phyloP scores from a whole-genome alignment of 2,113 vertebrate genomes.

The Atractosteus spatula region DNA sequence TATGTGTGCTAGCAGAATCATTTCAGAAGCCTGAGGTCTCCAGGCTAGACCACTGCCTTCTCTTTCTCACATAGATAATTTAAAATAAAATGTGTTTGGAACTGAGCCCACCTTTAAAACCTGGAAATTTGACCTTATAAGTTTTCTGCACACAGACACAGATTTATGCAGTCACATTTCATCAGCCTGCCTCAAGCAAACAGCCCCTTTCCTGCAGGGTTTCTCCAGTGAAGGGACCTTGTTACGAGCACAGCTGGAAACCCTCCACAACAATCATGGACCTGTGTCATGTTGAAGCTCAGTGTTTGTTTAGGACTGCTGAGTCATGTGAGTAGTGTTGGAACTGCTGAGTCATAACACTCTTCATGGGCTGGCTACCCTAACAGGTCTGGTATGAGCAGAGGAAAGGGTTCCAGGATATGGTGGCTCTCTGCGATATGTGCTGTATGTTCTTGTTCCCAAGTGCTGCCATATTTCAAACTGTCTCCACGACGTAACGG shows the following conservation, averaged over 20 bases:
- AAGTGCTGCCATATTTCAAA: too few species aligned
- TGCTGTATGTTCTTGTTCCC: too few species aligned
- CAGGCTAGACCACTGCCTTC: too few species aligned
- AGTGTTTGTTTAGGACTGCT: slow-evolving; percentile 66
- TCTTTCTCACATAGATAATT: too few species aligned
- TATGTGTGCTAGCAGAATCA: too few species aligned
- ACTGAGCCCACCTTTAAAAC: too few species aligned
- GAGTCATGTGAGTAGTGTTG: slow-evolving; percentile 50
- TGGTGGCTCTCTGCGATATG: slow-evolving; percentile 25
- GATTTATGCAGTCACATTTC: too few species aligned
- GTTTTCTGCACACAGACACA: too few species aligned
- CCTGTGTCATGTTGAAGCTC: slow-evolving; percentile 56
- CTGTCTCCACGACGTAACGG: too few species aligned
- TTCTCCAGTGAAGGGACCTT: slow-evolving; percentile 55
- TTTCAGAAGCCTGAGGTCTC: too few species aligned
- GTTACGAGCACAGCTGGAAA: slow-evolving; percentile 32
- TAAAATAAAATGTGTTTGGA: too few species aligned
- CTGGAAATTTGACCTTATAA: too few species aligned
- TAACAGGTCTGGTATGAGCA: slow-evolving; percentile 45
- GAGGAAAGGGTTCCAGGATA: slow-evolving; percentile 44
- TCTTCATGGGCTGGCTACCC: slow-evolving; percentile 57
- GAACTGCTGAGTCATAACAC: slow-evolving; percentile 60
- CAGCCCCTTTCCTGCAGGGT: slow-evolving; percentile 61
- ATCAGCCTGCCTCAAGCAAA: neutral
- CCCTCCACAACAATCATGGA: slow-evolving; percentile 52